Evolutionary conservation across 2,113 vertebrate species (phyloP), one percentile per base, ranked within the genome.

Genomic region (Lamprotornis superbus): DNA sequence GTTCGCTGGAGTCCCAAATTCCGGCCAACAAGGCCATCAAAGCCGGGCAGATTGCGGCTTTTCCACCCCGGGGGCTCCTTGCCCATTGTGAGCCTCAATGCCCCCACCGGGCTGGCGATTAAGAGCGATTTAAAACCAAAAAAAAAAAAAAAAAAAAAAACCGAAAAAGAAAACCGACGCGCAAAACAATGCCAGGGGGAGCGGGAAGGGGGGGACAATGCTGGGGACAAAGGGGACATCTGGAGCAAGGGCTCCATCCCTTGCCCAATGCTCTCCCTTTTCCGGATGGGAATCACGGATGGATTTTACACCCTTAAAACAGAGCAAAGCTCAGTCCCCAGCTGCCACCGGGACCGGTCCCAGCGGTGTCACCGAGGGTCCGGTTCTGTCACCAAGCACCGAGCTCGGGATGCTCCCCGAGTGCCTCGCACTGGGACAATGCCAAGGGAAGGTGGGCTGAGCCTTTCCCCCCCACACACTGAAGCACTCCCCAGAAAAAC

Each of bases 1-100:
- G 69, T 74, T 95, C 44, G 89, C 92, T 81, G 86, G 90, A 85
- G 87, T 64, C 92, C 83, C 91, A 60, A 27, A 74, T 22, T 94
- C 80, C 87, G 73, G 88, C 96, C 94, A 97, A 93, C 65, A 97
- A 97, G 89, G 91, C 94, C 92, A 96, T 91, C 97, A 97, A 85
- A 59, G 75, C 67, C 20, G 2, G 56, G 52, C 75, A 93, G 92
- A 91, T 83, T 93, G 95, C 86, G 12, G 90, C 90, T 96, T 96
- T 96, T 21, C 27, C 87, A 69, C 96, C 69, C 93, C 64, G 67
- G 74, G 78, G 77, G 44, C 46, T 87, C 56, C 22, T 35, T 96
- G 75, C 67, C 94, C 74, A 83, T 96, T 97, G 95, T 96, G 78
- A 95, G 90, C 61, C 94, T 95, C 78, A 69, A 60, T 87, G 87